Base-by-base conservation (phyloP, 2,113 vertebrate species). In the Cisticola juncidis region DNA sequence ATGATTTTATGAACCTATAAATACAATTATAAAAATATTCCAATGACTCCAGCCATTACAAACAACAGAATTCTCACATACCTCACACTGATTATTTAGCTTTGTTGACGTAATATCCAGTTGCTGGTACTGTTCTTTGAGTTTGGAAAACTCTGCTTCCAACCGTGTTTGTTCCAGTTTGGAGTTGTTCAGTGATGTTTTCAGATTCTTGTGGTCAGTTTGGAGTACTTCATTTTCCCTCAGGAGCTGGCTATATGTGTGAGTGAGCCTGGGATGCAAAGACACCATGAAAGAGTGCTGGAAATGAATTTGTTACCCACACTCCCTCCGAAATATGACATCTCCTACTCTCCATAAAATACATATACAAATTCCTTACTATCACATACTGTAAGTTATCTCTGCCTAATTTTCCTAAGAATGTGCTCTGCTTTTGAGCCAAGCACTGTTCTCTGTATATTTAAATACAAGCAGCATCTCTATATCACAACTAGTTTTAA, bases 71-170 rank as follows among this genome's bases (percentile, higher is more conserved):
- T 24, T 36, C 29, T 60, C 68, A 85, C 97, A 90, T 89, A 99
- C 99, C 98, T 99, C 99, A 94, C 99, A 99, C 54, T 99, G 99
- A 96, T 99, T 99, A 97, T 99, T 99, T 64, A 99, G 97, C 86
- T 99, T 99, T 66, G 99, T 99, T 12, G 98, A 99, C 50, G 98
- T 99, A 95, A 99, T 99, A 97, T 99, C 99, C 95, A 99, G 97
- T 84, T 99, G 99, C 90, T 99, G 99, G 94, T 99, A 99, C 60
- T 99, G 99, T 68, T 99, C 99, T 86, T 98, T 99, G 42, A 99
- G 98, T 91, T 99, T 99, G 70, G 99, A 99, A 97, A 99, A 99
- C 64, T 99, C 99, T 0, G 99, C 99, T 98, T 99, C 99, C 96
- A 99, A 98, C 50, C 99, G 98, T 70, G 99, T 99, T 97, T 99